These are phyloP conservation scores for Bellardia pandia DNA, from an alignment of 2,888 invertebrate species.

Conservation along the genomic window DNA sequence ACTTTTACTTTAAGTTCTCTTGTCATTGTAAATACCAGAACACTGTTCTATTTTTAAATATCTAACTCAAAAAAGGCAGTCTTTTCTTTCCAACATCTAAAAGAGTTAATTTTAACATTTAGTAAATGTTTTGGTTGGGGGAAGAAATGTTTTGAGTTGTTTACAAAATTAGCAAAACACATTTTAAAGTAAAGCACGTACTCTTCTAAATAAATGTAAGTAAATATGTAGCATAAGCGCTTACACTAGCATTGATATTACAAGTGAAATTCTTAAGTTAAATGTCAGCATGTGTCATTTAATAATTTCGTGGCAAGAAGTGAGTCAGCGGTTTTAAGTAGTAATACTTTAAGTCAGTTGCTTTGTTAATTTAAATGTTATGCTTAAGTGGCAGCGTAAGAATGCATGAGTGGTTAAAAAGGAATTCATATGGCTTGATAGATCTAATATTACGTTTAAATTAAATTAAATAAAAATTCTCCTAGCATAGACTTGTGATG, in stretches of 20 bases:
- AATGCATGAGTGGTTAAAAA: not conserved
- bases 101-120: too few relatives aligned
- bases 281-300: conserved; percentile 11
- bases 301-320: not conserved
- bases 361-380: conserved; percentile 1
- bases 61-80: too few relatives aligned
- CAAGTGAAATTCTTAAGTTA: not conserved
- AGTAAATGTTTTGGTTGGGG: not conserved
- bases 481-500: not conserved
- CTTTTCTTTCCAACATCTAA: too few relatives aligned
- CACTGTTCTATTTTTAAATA: too few relatives aligned
- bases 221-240: not conserved
- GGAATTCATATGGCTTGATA: not conserved
- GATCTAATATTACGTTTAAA: not conserved
- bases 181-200: not conserved
- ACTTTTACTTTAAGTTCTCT: too few relatives aligned
- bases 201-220: not conserved
- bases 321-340: not conserved
- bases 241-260: not conserved
- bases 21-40: too few relatives aligned
- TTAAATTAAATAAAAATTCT: not conserved
- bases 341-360: not conserved
- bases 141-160: not conserved
- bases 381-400: not conserved
- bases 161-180: not conserved